Base-by-base conservation (phyloP, 1,140 invertebrate genomes). In the Zaprionus vittiger region DNA sequence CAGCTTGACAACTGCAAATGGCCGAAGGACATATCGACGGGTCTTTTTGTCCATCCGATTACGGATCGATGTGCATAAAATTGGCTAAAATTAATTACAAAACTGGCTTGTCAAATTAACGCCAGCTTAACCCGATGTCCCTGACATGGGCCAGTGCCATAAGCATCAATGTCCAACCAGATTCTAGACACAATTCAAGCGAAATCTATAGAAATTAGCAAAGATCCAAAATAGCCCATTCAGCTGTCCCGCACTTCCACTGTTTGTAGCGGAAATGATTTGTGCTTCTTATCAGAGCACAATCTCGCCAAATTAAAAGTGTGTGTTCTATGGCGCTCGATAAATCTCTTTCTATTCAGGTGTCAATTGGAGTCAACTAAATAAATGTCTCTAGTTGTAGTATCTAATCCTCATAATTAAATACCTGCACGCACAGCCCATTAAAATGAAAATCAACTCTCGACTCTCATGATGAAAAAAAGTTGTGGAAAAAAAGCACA, bases 401-500 rank as follows among this genome's bases (percentile, higher is more conserved):
- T 87, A 75, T 81, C 78, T 79, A 62, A 86, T 80, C 72, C 74
- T 7, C 28, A 44, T 90, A 89, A 90, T 90, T 90, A 89, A 89
- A 89, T 66, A 73, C 57, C 67, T 57, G 74, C 85, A 89, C 85
- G 85, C 79, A 77, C 67, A 49, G 54, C 26, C 76, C 54, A 85
- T 89, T 89, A 90, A 89, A 85, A 89, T 90, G 90, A 59, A 74
- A 89, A 90, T 90, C 69, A 81, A 79, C 41, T 47, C n/a, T 47
- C 41, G 41, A 11, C 41, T 47, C 41, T 3, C 6, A 47, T 17
- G 5, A 59, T 62, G 52, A 78, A 79, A 56, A 79, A 79, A 73
- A 79, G 61, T 79, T 38, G 28, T 20, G 24, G 20, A 22, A 41
- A 63, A 63, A 68, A 67, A 31, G 28, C 20, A 17, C n/a, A 11